These are phyloP conservation scores for Tenebrosternarchus preto DNA, from an alignment of 2,113 vertebrate species.

Conservation along the genomic window DNA sequence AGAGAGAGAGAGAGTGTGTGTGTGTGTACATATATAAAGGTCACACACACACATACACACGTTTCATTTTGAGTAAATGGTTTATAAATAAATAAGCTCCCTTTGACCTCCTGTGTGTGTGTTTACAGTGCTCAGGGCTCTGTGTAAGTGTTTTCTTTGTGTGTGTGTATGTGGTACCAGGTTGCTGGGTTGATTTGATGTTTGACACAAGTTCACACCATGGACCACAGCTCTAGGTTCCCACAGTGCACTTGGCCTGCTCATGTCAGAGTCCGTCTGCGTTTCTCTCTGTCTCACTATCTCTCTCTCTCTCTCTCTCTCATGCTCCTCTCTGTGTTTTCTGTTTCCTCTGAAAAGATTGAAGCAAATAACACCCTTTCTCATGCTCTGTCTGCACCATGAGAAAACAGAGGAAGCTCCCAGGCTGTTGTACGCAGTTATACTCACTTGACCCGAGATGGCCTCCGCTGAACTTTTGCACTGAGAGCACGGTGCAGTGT, in stretches of 20 bases:
- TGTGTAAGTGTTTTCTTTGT: neutral
- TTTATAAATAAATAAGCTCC: too few relatives aligned
- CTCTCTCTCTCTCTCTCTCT: neutral
- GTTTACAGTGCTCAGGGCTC: neutral
- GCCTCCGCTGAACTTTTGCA: conserved; percentile 32
- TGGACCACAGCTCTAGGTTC: conserved; percentile 18
- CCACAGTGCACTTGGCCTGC: conserved; percentile 5
- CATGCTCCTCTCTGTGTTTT: conserved; percentile 19
- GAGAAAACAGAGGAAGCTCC: conserved; percentile 28
- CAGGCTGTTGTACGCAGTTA: neutral
- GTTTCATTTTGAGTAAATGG: too few relatives aligned
- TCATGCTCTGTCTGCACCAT: neutral
- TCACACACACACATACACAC: neutral
- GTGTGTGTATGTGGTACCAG: neutral
- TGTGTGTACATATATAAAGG: too few relatives aligned
- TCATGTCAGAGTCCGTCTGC: neutral
- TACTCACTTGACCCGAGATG: neutral
- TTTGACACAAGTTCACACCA: conserved; percentile 47
- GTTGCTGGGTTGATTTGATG: conserved; percentile 20
- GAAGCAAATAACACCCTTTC: conserved; percentile 25
- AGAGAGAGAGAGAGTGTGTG: too few relatives aligned
- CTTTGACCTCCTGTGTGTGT: conserved; percentile 9
- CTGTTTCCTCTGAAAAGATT: conserved; percentile 26
- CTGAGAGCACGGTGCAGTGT: neutral
- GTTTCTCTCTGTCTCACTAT: neutral